Evolutionary conservation across 2,113 vertebrate genomes (phyloP), one percentile per base, ranked within the genome.

Genomic region (Thunnus thynnus): DNA sequence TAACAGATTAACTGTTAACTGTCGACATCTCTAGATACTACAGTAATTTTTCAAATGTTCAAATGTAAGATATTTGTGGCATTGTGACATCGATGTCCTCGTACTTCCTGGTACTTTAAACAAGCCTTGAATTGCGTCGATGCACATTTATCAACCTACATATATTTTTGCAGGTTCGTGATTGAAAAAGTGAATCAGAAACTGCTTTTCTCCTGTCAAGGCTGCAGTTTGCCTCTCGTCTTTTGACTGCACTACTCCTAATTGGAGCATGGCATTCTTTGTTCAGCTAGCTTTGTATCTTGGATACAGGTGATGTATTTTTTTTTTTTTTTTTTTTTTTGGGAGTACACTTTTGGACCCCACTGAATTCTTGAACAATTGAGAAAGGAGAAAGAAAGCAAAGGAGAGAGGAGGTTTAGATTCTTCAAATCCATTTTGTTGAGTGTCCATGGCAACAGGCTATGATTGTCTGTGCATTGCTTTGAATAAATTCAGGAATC

Each of bases 391-490:
- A 79, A 41, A 17, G 5, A 75, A 72, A 72, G 78, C 17, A 50
- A 78, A 78, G 25, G 20, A n/a, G 9, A 60, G 25, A 78, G 56
- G 58, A 81, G 58, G 65, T 84, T 78, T 58, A 62, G 51, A 84
- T 78, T 83, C 60, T 81, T 76, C n/a, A 68, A 22, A 72, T 86
- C 75, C 44, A 47, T 81, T 83, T 80, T 79, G 67, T 51, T n/a
- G 70, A 73, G 87, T 91, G 86, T 87, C 91, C 91, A 87, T 91
- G 86, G 90, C 86, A 93, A 92, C 91, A 70, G 77, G 79, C 72
- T 71, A 11, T 27, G 36, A 78, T 62, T 84, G 74, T 60, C 56
- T 77, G 71, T 62, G 60, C 27, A 55, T 62, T 10, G 52, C 63
- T 76, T 81, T 82, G 67, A 82, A 84, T 82, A 46, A 32, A 87